Conservation (phyloP, 2,797 vertebrate genomes). For the Luscinia megarhynchos region DNA sequence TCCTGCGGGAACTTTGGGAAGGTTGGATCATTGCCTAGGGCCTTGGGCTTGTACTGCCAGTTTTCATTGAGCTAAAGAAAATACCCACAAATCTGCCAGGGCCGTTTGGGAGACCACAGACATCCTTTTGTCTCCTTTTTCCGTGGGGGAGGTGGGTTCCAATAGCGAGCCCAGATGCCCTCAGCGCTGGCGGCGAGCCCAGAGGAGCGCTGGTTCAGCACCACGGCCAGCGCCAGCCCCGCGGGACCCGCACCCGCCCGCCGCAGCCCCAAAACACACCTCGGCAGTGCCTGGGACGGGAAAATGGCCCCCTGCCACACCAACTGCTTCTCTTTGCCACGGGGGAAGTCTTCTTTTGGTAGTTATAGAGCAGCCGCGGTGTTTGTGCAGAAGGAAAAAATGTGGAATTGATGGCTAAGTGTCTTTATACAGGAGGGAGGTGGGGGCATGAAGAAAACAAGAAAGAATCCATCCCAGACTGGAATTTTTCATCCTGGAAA, state of each 20-base stretch:
- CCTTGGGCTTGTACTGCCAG: neutral
- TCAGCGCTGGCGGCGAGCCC: accelerated
- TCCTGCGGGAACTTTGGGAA: neutral
- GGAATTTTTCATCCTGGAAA: neutral
- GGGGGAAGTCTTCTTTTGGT: neutral
- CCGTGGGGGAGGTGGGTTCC: neutral
- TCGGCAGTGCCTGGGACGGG: accelerated
- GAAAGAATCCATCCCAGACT: neutral
- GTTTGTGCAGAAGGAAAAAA: neutral
- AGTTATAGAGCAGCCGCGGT: neutral
- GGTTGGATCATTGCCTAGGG: neutral
- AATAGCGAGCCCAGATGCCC: accelerated
- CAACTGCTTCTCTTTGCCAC: accelerated
- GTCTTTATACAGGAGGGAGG: accelerated
- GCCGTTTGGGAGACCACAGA: neutral
- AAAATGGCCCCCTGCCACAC: accelerated
- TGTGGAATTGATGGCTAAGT: neutral
- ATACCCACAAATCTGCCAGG: neutral
- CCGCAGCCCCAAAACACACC: accelerated
- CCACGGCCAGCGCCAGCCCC: constrained; percentile 30
- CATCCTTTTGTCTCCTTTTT: neutral
- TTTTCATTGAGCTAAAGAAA: neutral
- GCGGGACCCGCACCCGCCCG: neutral
- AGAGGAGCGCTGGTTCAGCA: neutral
- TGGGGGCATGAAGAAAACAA: neutral